phyloP scores from a whole-genome alignment of 1,140 invertebrate species.

The Drosophila mayri region DNA sequence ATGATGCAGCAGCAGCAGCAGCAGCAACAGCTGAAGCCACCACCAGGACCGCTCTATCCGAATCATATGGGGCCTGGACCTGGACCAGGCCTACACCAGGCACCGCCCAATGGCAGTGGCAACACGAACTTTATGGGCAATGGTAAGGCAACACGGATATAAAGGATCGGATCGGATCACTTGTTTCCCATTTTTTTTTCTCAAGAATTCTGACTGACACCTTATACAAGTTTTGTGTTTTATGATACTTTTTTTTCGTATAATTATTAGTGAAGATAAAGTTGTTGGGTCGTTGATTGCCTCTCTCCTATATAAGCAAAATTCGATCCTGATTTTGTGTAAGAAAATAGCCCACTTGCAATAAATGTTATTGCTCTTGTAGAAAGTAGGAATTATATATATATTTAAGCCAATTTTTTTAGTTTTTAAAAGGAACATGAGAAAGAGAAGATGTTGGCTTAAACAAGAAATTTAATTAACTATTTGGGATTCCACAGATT shows the following conservation, averaged over 20 bases:
- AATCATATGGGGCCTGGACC: constrained; percentile 45
- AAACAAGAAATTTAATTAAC: neutral
- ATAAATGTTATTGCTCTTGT: neutral
- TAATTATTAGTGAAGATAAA: constrained; percentile 9
- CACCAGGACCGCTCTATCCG: constrained; percentile 47
- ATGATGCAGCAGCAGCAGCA: constrained; percentile 73
- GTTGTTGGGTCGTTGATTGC: neutral
- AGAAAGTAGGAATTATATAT: neutral
- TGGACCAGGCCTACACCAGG: constrained; percentile 40
- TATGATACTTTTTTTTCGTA: constrained; percentile 6
- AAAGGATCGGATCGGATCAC: constrained; percentile 1
- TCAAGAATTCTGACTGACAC: neutral
- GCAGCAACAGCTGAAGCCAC: constrained; percentile 40
- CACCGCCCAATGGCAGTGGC: constrained; percentile 33
- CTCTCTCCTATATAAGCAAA: neutral
- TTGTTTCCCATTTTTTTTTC: neutral
- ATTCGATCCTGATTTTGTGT: constrained; percentile 3
- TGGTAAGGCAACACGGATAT: constrained; percentile 48
- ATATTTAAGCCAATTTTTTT: neutral
- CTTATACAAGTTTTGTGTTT: neutral
- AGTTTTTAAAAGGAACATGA: neutral
- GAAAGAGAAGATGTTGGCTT: neutral
- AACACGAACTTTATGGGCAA: constrained; percentile 69
- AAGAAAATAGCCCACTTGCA: neutral
- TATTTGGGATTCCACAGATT: neutral